Conservation (phyloP, 2,888 invertebrate species). For the Epinotia brunnichana region DNA sequence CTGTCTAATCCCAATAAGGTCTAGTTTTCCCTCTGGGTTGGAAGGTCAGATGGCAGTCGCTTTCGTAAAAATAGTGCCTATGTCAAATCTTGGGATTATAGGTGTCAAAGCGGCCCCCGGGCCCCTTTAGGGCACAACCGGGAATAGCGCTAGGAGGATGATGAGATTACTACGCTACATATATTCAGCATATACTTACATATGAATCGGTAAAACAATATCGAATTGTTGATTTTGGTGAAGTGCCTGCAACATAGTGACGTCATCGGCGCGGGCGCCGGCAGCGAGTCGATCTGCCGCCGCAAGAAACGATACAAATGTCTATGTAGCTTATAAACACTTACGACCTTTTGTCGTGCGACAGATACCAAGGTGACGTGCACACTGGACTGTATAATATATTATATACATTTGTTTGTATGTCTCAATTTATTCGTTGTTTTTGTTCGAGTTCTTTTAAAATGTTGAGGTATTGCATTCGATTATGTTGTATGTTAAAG, state of each 20-base stretch:
- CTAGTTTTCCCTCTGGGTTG: no score
- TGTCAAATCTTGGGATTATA: no score
- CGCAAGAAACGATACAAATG: constrained; percentile 6
- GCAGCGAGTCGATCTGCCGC: constrained; percentile 2
- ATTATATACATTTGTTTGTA: constrained; percentile 50
- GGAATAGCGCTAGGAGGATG: no score
- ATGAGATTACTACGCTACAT: no score
- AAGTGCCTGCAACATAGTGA: constrained; percentile 34
- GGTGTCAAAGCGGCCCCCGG: no score
- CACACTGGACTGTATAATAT: constrained; percentile 45
- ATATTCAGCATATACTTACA: background rate
- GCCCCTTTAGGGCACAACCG: no score
- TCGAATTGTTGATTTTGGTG: background rate
- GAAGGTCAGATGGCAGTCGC: no score
- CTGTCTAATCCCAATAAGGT: no score
- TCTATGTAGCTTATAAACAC: background rate
- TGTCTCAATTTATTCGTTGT: background rate
- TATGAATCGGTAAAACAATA: background rate
- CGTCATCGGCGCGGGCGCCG: constrained; percentile 35
- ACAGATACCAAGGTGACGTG: constrained; percentile 1
- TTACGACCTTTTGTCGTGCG: constrained; percentile 1
- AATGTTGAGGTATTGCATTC: background rate
- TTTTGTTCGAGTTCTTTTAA: background rate
- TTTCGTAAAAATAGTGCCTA: no score
- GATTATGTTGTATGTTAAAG: background rate